Conservation (phyloP, 2,888 invertebrate genomes). For the Cecidostiba fungosa region DNA sequence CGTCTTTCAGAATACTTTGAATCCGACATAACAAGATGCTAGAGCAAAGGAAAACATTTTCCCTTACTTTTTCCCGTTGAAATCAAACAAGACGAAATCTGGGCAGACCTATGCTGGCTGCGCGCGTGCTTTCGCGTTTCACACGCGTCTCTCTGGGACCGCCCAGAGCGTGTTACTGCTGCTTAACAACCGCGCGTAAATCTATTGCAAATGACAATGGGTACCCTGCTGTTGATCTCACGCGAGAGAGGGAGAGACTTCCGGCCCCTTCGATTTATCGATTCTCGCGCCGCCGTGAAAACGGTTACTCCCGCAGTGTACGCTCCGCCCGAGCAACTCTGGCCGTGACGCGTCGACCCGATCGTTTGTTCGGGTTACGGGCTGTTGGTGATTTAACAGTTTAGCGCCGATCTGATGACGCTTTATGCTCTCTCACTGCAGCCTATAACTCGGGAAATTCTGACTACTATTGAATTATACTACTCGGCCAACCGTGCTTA, state of each 20-base stretch:
- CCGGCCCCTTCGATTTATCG: constrained; percentile 56
- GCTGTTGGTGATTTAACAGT: neutral
- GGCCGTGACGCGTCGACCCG: constrained; percentile 9
- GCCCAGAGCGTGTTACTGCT: constrained; percentile 65
- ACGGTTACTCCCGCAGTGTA: constrained; percentile 4
- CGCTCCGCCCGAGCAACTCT: constrained; percentile 13
- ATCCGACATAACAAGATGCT: neutral
- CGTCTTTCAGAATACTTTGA: neutral
- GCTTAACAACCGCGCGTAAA: constrained; percentile 65
- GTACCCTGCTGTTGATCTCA: constrained; percentile 33
- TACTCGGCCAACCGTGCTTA: neutral
- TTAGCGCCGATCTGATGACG: neutral
- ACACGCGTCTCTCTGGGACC: constrained; percentile 10
- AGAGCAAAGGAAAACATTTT: neutral
- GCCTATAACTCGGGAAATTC: neutral
- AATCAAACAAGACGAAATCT: neutral
- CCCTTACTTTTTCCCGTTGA: neutral
- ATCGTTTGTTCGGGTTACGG: constrained; percentile 19
- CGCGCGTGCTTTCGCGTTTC: neutral
- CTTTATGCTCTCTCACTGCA: neutral
- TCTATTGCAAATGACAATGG: constrained; percentile 54
- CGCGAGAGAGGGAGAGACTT: constrained; percentile 5
- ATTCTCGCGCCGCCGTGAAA: constrained; percentile 24
- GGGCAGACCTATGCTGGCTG: neutral
- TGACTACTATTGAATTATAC: neutral